Conservation (phyloP, 2,888 invertebrate species). For the Ormyrus thymus region DNA sequence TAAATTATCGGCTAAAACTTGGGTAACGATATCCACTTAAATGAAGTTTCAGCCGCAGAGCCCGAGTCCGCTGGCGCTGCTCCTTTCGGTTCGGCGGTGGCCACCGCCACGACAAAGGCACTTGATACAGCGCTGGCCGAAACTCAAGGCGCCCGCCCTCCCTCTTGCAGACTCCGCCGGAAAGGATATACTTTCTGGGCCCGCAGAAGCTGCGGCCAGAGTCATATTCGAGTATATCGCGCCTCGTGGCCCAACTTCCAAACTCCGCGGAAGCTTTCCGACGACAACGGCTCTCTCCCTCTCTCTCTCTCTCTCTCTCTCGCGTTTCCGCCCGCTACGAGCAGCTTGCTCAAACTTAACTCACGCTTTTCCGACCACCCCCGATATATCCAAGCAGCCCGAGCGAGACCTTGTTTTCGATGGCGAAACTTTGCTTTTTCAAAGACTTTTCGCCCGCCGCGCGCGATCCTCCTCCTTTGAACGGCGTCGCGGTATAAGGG, state of each 20-base stretch:
- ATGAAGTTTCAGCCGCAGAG: slow-evolving; percentile 58
- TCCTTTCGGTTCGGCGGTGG: slow-evolving; percentile 47
- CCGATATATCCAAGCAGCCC: too few species aligned
- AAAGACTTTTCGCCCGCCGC: too few species aligned
- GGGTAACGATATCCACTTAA: slow-evolving; percentile 61
- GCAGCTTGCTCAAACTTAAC: neutral
- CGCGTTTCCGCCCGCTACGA: slow-evolving; percentile 11
- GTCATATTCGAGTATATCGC: slow-evolving; percentile 57
- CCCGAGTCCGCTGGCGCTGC: slow-evolving; percentile 11
- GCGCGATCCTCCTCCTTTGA: too few species aligned
- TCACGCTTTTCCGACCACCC: too few species aligned
- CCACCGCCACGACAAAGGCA: slow-evolving; percentile 44
- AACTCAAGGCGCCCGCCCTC: slow-evolving; percentile 52
- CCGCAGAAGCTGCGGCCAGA: slow-evolving; percentile 44
- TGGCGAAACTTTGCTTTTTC: too few species aligned
- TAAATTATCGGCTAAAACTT: slow-evolving; percentile 62
- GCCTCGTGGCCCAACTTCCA: slow-evolving; percentile 49
- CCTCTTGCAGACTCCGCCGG: slow-evolving; percentile 25
- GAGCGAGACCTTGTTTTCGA: too few species aligned
- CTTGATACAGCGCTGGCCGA: slow-evolving; percentile 50
- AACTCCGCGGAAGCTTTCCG: slow-evolving; percentile 43
- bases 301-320: neutral
- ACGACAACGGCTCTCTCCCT: neutral
- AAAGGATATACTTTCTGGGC: slow-evolving; percentile 58
- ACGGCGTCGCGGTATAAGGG: too few species aligned